These are phyloP conservation scores for Pachycephala philippinensis DNA, from an alignment of 2,113 vertebrate genomes.

Conservation along the genomic window DNA sequence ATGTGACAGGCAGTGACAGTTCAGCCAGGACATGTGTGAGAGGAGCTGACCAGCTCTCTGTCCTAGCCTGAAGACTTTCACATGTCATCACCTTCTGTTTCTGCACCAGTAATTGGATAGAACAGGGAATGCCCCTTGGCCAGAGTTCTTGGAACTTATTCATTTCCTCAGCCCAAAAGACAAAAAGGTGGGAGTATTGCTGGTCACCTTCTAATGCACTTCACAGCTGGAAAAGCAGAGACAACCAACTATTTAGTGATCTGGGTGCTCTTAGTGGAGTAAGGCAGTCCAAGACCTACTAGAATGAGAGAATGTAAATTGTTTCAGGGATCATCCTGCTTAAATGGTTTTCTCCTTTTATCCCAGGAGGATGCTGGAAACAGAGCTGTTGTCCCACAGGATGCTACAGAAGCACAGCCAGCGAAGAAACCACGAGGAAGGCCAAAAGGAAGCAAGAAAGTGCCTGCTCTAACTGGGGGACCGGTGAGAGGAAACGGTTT, in stretches of 20 bases:
- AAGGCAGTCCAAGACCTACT: background rate
- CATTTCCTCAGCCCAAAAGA: background rate
- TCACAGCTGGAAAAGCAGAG: background rate
- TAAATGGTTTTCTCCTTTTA: background rate
- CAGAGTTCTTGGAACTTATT: background rate
- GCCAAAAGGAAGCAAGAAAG: slow-evolving; percentile 65
- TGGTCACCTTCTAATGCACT: background rate
- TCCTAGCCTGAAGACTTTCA: background rate
- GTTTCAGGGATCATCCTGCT: background rate
- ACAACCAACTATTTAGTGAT: background rate
- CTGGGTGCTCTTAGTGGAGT: background rate
- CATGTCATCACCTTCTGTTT: background rate
- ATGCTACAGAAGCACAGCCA: background rate
- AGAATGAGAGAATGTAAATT: background rate
- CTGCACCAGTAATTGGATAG: background rate
- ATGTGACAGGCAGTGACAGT: background rate
- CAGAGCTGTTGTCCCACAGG: background rate
- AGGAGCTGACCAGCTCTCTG: background rate
- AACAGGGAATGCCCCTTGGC: background rate
- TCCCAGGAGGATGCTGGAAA: background rate
- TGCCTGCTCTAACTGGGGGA: background rate
- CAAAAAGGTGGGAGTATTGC: background rate
- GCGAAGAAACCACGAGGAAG: slow-evolving; percentile 60
- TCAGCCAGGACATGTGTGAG: background rate
- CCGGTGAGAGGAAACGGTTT: background rate